Base-by-base conservation (phyloP, 2,113 vertebrate species). In the Suricata suricatta region DNA sequence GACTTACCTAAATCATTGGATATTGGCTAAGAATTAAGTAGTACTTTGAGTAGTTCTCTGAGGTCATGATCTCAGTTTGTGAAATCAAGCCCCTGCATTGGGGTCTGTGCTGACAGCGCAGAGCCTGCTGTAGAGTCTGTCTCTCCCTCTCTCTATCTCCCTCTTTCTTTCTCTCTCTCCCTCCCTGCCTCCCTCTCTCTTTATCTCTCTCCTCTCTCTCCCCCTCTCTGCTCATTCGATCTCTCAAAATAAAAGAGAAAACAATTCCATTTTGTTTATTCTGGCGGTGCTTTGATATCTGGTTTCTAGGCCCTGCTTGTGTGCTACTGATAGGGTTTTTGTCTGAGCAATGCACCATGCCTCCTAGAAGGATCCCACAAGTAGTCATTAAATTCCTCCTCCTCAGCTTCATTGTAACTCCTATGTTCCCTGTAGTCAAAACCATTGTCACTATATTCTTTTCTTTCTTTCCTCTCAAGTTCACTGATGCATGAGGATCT, bases 1-100 rank as follows among this genome's bases (percentile, higher is more conserved):
- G 85, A 86, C 94, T 95, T 94, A 97, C 47, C 41, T 71, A 74
- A 80, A 88, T 88, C 84, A 77, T 88, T 95, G n/a, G 31, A 29
- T 60, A 33, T 69, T 72, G 50, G 23, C 83, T 96, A 87, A 69
- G 52, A 90, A 88, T 77, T 90, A 19, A 44, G 52, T 79, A 47
- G 77, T 87, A 47, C 90, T 96, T 95, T 95, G 21, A 92, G 15
- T 88, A 44, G 10, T 10, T 47, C 7, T 21, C 57, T 60, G 2
- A 60, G 21, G 57, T 60, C 57, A 1, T 60, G 21, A 60, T 60
- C 57, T 60, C 21, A 2, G 57, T 23, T 60, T 60, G 57, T 60
- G 57, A 60, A 60, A 60, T 23, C 17, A 17, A 60, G 21, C 21
- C 8, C 21, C 8, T 1, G 21, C 57, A 60, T 60, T 23, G 57